These are phyloP conservation scores for Leptothorax acervorum DNA, from an alignment of 2,888 invertebrate species.

Conservation along the genomic window DNA sequence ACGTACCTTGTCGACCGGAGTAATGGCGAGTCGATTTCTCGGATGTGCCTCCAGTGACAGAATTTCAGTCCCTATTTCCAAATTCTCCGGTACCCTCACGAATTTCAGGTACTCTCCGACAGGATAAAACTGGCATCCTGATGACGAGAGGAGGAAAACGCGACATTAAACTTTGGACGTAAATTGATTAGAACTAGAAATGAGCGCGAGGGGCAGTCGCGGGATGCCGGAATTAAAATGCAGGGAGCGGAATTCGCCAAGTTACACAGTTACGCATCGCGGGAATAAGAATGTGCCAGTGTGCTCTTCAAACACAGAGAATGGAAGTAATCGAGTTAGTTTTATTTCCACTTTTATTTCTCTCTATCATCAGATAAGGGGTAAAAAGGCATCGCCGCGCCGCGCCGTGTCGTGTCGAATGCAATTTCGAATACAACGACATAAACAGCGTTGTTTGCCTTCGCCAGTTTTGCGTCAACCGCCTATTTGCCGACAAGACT, in stretches of 20 bases:
- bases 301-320: neutral
- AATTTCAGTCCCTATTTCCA: conserved; percentile 92
- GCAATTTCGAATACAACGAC: conserved; percentile 16
- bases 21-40: conserved; percentile 90
- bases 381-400: neutral
- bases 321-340: neutral
- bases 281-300: neutral
- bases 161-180: neutral
- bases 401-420: neutral
- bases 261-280: neutral
- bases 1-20: conserved; percentile 86
- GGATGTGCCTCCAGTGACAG: conserved; percentile 94
- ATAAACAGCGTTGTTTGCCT: conserved; percentile 44
- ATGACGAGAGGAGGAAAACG: conserved; percentile 82
- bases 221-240: conserved; percentile 3
- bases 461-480: conserved; percentile 21
- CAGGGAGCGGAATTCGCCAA: neutral
- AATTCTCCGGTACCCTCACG: conserved; percentile 94
- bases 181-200: conserved; percentile 35
- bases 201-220: neutral
- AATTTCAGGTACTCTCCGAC: conserved; percentile 94
- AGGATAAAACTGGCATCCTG: conserved; percentile 95
- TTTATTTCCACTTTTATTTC: conserved; percentile 21
- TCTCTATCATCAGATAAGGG: conserved; percentile 2
- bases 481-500: conserved; percentile 6